These are phyloP conservation scores for Dolichopus griseipennis DNA, from an alignment of 2,888 invertebrate species.

Conservation along the genomic window DNA sequence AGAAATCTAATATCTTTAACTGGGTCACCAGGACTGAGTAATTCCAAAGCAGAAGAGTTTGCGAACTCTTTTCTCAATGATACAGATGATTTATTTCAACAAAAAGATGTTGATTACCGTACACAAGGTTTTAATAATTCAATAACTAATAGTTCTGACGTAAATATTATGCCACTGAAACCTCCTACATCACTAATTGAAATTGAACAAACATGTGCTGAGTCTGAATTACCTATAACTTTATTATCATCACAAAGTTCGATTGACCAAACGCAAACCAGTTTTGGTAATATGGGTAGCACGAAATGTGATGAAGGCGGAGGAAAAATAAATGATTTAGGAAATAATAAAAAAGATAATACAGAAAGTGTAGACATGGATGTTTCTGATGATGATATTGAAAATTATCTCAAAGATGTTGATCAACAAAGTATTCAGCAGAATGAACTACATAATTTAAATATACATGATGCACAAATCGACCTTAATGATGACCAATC, in stretches of 20 bases:
- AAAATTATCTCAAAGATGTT: constrained; percentile 39
- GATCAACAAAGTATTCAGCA: not conserved
- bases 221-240: constrained; percentile 16
- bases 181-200: constrained; percentile 25
- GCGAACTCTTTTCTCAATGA: not conserved
- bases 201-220: constrained; percentile 17
- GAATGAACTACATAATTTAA: not conserved
- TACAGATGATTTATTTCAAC: not conserved
- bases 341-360: constrained; percentile 51
- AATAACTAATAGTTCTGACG: constrained; percentile 7
- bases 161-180: constrained; percentile 15
- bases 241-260: constrained; percentile 20
- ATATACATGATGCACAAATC: not conserved
- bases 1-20: constrained; percentile 76
- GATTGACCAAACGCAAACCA: constrained; percentile 23
- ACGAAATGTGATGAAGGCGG: constrained; percentile 20
- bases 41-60: not conserved
- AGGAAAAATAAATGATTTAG: not conserved
- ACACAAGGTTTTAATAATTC: constrained; percentile 12
- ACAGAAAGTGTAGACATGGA: constrained; percentile 81
- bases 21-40: constrained; percentile 51
- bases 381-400: constrained; percentile 67
- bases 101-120: constrained; percentile 36
- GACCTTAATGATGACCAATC: not conserved
- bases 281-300: constrained; percentile 9